Percentiles rank a stretch among this genome's conserved stretches.
Conservation (phyloP, 2,113 vertebrate species). For the Bufo bufo region DNA sequence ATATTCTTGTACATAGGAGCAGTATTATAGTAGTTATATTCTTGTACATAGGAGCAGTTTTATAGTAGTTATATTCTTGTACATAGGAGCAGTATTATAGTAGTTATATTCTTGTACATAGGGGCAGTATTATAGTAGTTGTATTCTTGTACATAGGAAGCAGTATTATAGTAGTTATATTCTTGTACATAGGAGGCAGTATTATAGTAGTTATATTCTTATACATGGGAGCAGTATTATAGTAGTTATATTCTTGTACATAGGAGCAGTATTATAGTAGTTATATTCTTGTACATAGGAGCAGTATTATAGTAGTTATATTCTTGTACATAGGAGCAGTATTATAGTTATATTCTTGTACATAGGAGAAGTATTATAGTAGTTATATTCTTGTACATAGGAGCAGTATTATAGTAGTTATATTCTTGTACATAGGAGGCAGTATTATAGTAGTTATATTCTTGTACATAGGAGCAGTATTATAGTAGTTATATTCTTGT, state of each 20-base stretch:
- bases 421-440: neutral
- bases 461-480: neutral
- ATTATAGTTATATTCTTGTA: too few relatives aligned
- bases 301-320: neutral
- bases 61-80: constrained; percentile 1
- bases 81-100: neutral
- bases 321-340: neutral
- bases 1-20: too few relatives aligned
- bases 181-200: neutral
- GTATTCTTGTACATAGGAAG: neutral
- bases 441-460: constrained; percentile 2
- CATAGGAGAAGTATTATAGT: too few relatives aligned
- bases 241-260: neutral
- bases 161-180: neutral
- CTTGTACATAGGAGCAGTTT: neutral
- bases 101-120: too few relatives aligned
- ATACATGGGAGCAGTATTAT: neutral
- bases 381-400: too few relatives aligned
- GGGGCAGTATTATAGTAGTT: too few relatives aligned
- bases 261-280: neutral
- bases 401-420: too few relatives aligned
- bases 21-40: too few relatives aligned
- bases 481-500: neutral
- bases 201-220: neutral
- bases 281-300: neutral